Percentiles rank a stretch among this genome's conserved stretches.
Evolutionary conservation across 92 coral and sea anemone genomes (phyloP).

Genomic region (Heteractis magnifica): DNA sequence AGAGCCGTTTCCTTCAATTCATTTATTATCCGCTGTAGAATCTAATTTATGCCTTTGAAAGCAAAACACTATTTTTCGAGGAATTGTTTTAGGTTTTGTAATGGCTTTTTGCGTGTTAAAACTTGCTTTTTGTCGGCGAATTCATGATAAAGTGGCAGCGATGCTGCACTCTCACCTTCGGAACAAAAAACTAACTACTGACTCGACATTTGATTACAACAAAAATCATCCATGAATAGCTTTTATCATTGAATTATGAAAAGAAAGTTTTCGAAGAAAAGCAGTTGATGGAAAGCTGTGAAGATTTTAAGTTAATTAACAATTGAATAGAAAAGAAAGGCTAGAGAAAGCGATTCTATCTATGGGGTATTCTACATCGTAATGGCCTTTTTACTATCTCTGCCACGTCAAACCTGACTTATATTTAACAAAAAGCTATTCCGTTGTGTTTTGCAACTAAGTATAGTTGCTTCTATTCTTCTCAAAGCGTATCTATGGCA

Average conservation of each 20-base stretch:
- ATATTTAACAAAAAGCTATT: not conserved
- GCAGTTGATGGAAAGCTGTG: not conserved
- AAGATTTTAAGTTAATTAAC: not conserved
- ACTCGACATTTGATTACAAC: no score
- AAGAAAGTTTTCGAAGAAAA: not conserved
- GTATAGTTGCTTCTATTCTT: not conserved
- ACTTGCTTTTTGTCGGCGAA: not conserved
- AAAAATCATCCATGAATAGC: not conserved
- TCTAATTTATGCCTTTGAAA: conserved; percentile 11
- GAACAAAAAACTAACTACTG: no score
- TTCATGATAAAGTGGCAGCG: not conserved
- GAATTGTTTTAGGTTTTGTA: no score
- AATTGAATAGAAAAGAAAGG: not conserved
- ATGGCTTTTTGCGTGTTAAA: not conserved
- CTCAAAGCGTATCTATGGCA: not conserved
- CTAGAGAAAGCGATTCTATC: not conserved
- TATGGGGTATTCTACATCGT: not conserved
- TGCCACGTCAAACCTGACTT: not conserved
- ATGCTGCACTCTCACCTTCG: no score
- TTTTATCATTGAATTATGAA: not conserved
- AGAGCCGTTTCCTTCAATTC: conserved; percentile 17
- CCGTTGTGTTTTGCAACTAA: not conserved
- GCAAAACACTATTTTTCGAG: not conserved
- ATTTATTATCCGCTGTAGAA: conserved; percentile 13
- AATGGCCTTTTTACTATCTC: not conserved